Conservation (phyloP, 2,113 vertebrate species). For the Anseranas semipalmata region DNA sequence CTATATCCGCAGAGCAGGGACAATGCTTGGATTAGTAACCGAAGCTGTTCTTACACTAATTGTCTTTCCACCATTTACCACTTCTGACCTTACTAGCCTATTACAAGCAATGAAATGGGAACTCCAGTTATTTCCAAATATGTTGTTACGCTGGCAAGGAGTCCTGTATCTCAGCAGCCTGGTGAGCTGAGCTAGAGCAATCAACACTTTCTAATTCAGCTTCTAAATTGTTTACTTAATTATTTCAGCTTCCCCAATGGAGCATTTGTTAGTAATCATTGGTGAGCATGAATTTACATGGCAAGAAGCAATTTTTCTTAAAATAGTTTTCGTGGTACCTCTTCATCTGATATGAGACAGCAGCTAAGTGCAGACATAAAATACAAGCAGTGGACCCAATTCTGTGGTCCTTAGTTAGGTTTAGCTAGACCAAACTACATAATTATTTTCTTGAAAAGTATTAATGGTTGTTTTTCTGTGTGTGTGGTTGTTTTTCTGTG, state of each 20-base stretch:
- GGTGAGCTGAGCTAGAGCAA: background rate
- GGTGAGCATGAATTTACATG: background rate
- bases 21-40: constrained; percentile 1
- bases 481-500: background rate
- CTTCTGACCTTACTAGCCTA: background rate
- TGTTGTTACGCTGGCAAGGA: background rate
- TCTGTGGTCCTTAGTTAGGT: background rate
- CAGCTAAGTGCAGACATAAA: background rate
- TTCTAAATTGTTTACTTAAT: background rate
- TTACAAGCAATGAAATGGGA: background rate
- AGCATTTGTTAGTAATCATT: background rate
- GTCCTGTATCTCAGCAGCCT: background rate
- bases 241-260: background rate
- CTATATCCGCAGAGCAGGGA: background rate
- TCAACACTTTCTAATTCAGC: background rate
- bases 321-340: background rate
- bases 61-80: background rate
- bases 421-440: background rate
- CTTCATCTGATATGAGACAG: background rate
- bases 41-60: background rate
- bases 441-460: too few relatives aligned
- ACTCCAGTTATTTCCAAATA: background rate
- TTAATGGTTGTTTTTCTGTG: background rate
- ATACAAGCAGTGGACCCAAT: background rate
- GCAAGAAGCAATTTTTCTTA: background rate